Base-by-base conservation (phyloP, 92 coral and sea anemone genomes). In the Hydrozoanthus gracilis region DNA sequence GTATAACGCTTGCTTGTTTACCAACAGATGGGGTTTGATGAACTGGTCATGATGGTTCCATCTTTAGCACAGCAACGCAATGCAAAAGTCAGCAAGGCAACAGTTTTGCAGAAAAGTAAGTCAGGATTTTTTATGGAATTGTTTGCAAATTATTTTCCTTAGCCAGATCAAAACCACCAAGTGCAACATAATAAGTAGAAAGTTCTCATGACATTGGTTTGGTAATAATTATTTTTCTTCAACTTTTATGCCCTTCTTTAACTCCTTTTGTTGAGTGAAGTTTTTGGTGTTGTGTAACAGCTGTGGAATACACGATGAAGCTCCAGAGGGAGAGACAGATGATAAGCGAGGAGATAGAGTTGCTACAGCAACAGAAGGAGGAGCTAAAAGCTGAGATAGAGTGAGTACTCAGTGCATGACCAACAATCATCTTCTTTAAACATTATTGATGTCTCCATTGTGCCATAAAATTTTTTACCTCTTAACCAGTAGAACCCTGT, bases 11-110 rank as follows among this genome's bases (percentile, higher is more conserved):
- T 4, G 17, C 27, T 8, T 68, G 15, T 20, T 9, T 68, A 5
- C 73, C 73, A 10, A 27, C 77, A 96, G 99, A 91, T 96, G 96
- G 99, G 99, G 5, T 96, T 96, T 90, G 99, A 96, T 71, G 98
- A 96, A 73, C 89, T 96, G 69, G 84, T 92, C 80, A 76, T 87
- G 70, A 88, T 96, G 87, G 99, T 96, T 7, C 99, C 99, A 44
- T 68, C 99, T 13, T 93, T 96, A 44, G 98, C 96, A 17, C 88
- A 89, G 48, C 99, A 96, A 75, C 92, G 93, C 66, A 95, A 88
- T 78, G 87, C 91, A 56, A 96, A 96, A 91, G 91, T 96, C 83
- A 96, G 99, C 92, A 96, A 96, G 73, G 99, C 99, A 2, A 92
- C 99, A 7, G 95, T 96, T 44, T 86, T 96, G 20, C 98, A 91